Conservation (phyloP, 2,797 vertebrate genomes). For the Bradypodion ventrale region DNA sequence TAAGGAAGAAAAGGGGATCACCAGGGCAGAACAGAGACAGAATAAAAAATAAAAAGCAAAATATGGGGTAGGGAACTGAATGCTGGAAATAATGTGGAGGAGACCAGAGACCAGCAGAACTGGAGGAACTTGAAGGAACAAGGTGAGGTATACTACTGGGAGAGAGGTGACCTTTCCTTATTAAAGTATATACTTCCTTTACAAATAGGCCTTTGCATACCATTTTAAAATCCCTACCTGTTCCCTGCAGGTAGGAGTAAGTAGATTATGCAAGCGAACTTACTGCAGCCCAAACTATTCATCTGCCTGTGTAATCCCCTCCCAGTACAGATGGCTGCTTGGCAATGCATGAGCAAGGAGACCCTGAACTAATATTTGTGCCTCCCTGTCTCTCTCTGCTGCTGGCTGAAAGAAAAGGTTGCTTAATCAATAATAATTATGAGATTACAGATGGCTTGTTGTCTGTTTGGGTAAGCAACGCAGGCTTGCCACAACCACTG, state of each 20-base stretch:
- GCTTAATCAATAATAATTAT: conserved; percentile 1
- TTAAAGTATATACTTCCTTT: too few species aligned
- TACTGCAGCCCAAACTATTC: neutral
- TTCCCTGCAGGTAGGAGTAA: neutral
- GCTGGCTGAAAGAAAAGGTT: neutral
- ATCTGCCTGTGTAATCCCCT: neutral
- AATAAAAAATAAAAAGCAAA: neutral
- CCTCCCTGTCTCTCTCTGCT: neutral
- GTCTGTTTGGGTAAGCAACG: neutral
- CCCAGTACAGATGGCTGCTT: neutral
- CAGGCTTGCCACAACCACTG: neutral
- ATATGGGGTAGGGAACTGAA: neutral
- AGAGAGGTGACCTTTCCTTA: neutral
- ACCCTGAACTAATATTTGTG: neutral
- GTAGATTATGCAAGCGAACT: neutral
- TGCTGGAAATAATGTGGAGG: neutral
- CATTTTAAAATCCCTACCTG: neutral
- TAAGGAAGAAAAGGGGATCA: neutral
- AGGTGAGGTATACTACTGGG: too few species aligned
- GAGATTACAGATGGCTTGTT: neutral
- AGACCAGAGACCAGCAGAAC: neutral
- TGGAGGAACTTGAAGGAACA: neutral
- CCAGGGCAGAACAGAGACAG: neutral
- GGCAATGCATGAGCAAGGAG: neutral
- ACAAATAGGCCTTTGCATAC: neutral